phyloP scores from a whole-genome alignment of 1,140 invertebrate species.

The Thalassaphorura encarpata region DNA sequence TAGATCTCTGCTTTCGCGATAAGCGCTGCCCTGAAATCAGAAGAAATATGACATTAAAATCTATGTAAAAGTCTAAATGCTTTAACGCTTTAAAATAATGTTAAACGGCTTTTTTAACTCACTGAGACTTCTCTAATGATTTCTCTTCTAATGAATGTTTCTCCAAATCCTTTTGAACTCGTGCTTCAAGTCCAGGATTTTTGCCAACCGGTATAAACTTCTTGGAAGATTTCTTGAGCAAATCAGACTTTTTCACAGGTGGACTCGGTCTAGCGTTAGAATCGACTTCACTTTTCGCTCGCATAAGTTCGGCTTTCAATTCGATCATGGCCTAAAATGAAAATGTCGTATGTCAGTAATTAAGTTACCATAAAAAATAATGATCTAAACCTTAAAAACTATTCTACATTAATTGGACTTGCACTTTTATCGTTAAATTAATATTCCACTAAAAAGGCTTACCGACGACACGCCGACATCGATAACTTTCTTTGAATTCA shows the following conservation, averaged over 20 bases:
- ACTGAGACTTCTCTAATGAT: conserved; percentile 51
- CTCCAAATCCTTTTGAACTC: conserved; percentile 46
- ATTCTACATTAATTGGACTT: background rate
- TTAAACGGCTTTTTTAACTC: background rate
- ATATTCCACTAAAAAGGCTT: conserved; percentile 1
- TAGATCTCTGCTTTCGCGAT: conserved; percentile 76
- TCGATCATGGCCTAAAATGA: conserved; percentile 25
- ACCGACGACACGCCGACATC: conserved; percentile 21
- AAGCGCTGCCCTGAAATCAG: conserved; percentile 45
- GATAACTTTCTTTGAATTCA: conserved; percentile 24
- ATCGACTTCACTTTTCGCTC: conserved; percentile 30
- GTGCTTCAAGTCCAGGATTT: conserved; percentile 41
- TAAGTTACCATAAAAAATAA: background rate
- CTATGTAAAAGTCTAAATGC: conserved; percentile 18
- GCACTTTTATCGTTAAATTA: background rate
- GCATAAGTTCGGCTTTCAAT: conserved; percentile 58
- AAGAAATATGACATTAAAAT: conserved; percentile 15
- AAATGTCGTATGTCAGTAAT: background rate
- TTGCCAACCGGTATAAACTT: conserved; percentile 33
- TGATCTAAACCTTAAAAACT: background rate
- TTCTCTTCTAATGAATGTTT: conserved; percentile 49
- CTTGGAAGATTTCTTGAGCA: background rate
- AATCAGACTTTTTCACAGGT: background rate
- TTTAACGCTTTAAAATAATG: too few species aligned
- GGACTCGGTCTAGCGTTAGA: background rate